phyloP scores from a whole-genome alignment of 2,888 invertebrate genomes.

The Pherbina coryleti region DNA sequence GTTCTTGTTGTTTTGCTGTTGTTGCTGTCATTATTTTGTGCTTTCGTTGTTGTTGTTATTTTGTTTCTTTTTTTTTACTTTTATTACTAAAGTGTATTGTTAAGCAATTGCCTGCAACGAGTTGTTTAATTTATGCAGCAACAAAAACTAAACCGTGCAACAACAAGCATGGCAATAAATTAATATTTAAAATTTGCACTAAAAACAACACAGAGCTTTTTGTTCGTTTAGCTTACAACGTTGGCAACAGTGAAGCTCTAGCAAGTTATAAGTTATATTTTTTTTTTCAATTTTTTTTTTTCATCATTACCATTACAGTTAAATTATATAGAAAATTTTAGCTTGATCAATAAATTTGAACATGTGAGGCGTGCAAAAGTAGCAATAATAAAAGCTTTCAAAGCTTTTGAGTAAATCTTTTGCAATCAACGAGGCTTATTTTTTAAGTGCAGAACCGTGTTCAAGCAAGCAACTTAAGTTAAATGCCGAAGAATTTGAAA shows the following conservation, averaged over 20 bases:
- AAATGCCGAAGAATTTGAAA: slow-evolving; percentile 11
- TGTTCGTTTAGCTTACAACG: slow-evolving; percentile 15
- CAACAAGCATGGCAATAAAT: slow-evolving; percentile 2
- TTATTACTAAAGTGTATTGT: neutral
- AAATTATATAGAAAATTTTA: too few relatives aligned
- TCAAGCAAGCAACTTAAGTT: neutral
- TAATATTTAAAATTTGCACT: neutral
- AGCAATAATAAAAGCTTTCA: too few relatives aligned
- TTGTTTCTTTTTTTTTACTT: neutral
- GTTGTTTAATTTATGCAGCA: neutral
- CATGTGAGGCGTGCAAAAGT: too few relatives aligned
- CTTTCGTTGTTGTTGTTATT: neutral
- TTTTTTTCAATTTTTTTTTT: too few relatives aligned
- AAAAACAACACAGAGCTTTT: slow-evolving; percentile 30
- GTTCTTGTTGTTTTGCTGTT: neutral
- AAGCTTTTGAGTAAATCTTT: too few relatives aligned
- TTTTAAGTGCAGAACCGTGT: slow-evolving; percentile 15
- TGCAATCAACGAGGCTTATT: too few relatives aligned
- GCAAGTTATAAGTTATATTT: too few relatives aligned
- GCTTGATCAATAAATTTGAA: too few relatives aligned
- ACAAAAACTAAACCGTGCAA: neutral
- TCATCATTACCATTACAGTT: too few relatives aligned
- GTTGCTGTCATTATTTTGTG: slow-evolving; percentile 6
- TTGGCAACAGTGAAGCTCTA: too few relatives aligned
- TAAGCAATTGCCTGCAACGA: neutral